Evolutionary conservation across 2,113 vertebrate species (phyloP), one percentile per base, ranked within the genome.

Genomic region (Osmerus eperlanus): DNA sequence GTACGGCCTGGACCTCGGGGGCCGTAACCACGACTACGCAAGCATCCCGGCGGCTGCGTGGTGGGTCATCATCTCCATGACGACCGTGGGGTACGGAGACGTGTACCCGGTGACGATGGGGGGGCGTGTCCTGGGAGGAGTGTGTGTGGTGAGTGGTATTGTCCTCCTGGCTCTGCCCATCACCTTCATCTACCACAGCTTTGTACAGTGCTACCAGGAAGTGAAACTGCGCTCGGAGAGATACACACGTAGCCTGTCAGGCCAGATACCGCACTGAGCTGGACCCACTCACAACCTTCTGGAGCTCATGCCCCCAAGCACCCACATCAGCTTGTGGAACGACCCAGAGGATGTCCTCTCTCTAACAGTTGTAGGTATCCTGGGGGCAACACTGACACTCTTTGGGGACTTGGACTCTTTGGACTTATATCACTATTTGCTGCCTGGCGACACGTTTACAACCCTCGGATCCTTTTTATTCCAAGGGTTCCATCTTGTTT

Each of bases 61-160:
- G 97, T 99, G 97, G 97, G 97, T 99, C 87, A 99, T 99, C 88
- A 99, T 99, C 91, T 99, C 97, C 51, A 99, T 99, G 97, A 99
- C 97, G 73, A 99, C 97, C 0, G 97, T 99, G 81, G 97, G 97
- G 79, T 99, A 99, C 59, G 97, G 97, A 77, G 97, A 99, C 76
- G 96, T 99, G 89, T 99, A 98, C 86, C 97, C 97, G 56, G 92
- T 99, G 91, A 98, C 96, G 8, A 73, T 96, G 64, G 96, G 96
- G 21, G 97, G 97, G 79, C 94, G 97, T 78, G 93, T 99, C 83
- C 95, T 99, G 36, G 97, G 97, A 78, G 97, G 97, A 60, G 94
- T 98, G 84, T 99, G 97, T 73, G 97, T 99, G 73, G 96, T 99
- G 85, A 99, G 97, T 69, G 97, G 97, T 14, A 99, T 99, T 13